Base-by-base conservation (phyloP, 2,113 vertebrate species). In the Boleophthalmus pectinirostris region DNA sequence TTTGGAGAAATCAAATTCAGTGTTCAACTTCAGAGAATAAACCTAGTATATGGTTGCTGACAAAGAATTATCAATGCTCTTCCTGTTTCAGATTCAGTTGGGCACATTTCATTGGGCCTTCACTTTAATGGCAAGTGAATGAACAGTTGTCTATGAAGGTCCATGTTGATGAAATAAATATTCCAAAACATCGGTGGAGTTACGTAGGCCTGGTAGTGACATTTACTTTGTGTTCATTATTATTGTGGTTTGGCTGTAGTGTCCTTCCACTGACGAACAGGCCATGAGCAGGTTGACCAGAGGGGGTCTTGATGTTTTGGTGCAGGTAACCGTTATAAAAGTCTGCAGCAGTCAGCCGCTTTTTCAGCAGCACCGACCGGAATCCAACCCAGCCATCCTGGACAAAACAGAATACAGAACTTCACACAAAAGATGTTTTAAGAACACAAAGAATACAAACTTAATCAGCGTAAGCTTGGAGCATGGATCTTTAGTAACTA, bases 301-400 rank as follows among this genome's bases (percentile, higher is more conserved):
- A 18, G 25, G 58, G 15, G 15, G 58, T 9, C 58, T 33, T 61
- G 25, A 16, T 9, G 25, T 25, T 95, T 1, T 84, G 90, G 65
- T 99, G 97, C 79, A 99, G 91, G 79, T 98, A 99, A 10, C 98
- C 98, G 0, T 99, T 99, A 80, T 97, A 96, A 90, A 99, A 99
- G 82, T 99, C 98, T 25, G 90, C 47, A 25, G 98, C 96, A 1
- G 95, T 95, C 24, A 99, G 90, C 23, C 87, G 89, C 89, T 96
- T 98, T 83, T 94, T 98, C 64, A 97, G 84, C 24, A 94, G 3
- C 0, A 99, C 86, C 0, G 91, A 82, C 75, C 76, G 94, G 81
- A 98, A 93, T 46, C 95, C 96, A 69, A 99, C 92, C 95, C 96
- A 98, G 79, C 95, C 94, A 70, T 95, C 95, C 97, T 99, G 14